phyloP scores from a whole-genome alignment of 2,888 invertebrate species.

The Phyllotreta striolata region DNA sequence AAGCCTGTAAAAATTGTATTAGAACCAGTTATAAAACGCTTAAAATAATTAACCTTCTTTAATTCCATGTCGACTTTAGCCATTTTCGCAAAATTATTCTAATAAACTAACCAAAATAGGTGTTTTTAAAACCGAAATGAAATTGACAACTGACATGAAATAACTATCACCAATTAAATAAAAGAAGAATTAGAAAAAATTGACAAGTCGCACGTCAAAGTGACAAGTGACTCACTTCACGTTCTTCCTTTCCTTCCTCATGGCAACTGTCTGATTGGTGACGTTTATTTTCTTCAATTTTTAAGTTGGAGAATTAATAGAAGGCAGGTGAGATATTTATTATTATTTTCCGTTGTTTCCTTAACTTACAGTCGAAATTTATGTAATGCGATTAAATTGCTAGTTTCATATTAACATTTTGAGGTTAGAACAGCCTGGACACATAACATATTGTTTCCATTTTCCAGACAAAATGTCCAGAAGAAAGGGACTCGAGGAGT shows the following conservation, averaged over 20 bases:
- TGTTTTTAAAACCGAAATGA: conserved; percentile 1
- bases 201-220: too few species aligned
- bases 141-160: not conserved
- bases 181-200: too few species aligned
- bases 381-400: conserved; percentile 4
- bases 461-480: conserved; percentile 68
- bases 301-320: conserved; percentile 20
- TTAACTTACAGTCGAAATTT: not conserved
- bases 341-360: conserved; percentile 7
- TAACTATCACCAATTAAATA: not conserved
- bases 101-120: conserved; percentile 13
- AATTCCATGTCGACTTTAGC: conserved; percentile 60
- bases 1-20: conserved; percentile 66
- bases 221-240: conserved; percentile 1
- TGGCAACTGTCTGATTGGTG: conserved; percentile 48
- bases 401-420: conserved; percentile 28
- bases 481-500: conserved; percentile 80
- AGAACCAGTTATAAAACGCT: conserved; percentile 17
- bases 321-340: conserved; percentile 24
- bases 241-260: conserved; percentile 48
- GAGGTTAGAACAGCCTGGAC: conserved; percentile 42
- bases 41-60: conserved; percentile 55
- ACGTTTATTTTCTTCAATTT: conserved; percentile 30
- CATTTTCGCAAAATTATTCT: conserved; percentile 38
- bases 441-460: conserved; percentile 41